Conservation (phyloP, 2,888 invertebrate species). For the Coleophora deauratella region DNA sequence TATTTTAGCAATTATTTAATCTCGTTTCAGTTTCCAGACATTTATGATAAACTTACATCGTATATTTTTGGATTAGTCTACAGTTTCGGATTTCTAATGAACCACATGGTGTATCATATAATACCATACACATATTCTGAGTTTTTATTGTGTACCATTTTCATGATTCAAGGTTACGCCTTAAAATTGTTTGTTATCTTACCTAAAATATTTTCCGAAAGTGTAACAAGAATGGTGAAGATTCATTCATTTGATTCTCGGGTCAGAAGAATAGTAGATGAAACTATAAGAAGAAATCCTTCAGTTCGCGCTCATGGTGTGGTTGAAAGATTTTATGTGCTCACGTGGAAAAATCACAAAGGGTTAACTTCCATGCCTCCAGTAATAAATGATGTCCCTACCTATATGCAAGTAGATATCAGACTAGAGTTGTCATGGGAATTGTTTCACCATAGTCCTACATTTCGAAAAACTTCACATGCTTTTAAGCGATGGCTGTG, state of each 20-base stretch:
- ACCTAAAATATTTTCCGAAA: neutral
- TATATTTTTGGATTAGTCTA: neutral
- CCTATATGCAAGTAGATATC: conserved; percentile 2
- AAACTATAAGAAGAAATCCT: neutral
- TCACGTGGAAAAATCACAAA: neutral
- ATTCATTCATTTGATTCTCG: neutral
- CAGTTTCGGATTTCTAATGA: neutral
- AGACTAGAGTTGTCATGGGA: conserved; percentile 5
- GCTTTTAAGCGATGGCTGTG: conserved; percentile 4
- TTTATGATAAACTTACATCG: too few relatives aligned
- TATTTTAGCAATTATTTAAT: too few relatives aligned
- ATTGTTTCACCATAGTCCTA: conserved; percentile 9
- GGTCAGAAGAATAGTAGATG: neutral
- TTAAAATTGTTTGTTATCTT: neutral
- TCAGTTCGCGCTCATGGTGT: neutral
- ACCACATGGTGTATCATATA: neutral
- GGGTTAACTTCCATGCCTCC: conserved; percentile 1
- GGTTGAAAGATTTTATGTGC: conserved; percentile 1
- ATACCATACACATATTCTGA: neutral
- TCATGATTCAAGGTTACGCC: neutral
- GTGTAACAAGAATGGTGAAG: neutral
- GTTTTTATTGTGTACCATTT: neutral
- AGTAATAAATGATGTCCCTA: conserved; percentile 2
- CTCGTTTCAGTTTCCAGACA: too few relatives aligned
- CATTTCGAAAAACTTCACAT: conserved; percentile 3